Conservation (phyloP, 2,113 vertebrate genomes). For the Microcebus ravelobensis region DNA sequence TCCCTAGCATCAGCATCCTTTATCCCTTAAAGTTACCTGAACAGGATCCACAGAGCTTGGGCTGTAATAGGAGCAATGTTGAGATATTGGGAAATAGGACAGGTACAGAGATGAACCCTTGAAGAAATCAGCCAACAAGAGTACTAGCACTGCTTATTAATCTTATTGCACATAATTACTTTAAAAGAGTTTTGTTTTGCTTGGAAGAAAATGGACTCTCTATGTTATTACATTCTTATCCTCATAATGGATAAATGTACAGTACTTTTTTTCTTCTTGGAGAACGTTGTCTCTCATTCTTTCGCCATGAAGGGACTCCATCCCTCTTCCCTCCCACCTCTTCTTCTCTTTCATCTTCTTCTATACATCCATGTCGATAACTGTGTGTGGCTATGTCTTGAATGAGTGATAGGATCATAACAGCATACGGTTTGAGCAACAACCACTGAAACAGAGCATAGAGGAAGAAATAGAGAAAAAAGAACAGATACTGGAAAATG, state of each 20-base stretch:
- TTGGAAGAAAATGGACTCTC: not conserved
- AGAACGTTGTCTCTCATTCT: not conserved
- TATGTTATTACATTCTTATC: not conserved
- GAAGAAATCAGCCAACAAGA: not conserved
- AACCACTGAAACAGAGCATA: not conserved
- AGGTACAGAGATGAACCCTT: not conserved
- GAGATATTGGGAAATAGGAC: slow-evolving; percentile 12
- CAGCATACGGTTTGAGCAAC: not conserved
- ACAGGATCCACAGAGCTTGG: not conserved
- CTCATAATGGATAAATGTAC: not conserved
- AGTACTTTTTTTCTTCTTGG: slow-evolving; percentile 8
- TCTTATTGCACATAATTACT: not conserved
- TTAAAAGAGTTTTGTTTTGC: not conserved
- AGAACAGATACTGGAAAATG: not conserved
- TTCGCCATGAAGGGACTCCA: not conserved
- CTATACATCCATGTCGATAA: not conserved
- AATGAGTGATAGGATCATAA: not conserved
- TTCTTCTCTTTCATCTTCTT: not conserved
- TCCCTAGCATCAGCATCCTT: not conserved
- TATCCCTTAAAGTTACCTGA: not conserved
- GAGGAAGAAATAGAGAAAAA: not conserved
- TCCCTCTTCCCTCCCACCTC: not conserved
- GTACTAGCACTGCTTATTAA: not conserved
- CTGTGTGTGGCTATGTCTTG: not conserved
- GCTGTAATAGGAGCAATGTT: not conserved